Conservation (phyloP, 2,113 vertebrate species). For the Natator depressus region DNA sequence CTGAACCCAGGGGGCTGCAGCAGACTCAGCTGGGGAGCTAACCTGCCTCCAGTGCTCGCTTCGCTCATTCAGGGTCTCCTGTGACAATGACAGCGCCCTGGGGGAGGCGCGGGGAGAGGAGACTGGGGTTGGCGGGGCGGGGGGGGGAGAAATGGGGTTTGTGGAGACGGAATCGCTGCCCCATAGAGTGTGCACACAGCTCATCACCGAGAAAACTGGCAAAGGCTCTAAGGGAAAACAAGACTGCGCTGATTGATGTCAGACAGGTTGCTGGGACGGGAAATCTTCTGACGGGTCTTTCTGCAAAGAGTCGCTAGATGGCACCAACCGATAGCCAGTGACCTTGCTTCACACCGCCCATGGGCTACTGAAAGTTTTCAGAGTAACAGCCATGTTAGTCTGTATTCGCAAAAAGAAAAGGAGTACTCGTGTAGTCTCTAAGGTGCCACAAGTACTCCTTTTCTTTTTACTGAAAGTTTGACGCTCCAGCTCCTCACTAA, state of each 20-base stretch:
- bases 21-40: too few relatives aligned
- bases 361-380: fast-evolving
- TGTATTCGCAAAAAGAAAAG: too few relatives aligned
- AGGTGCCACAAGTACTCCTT: too few relatives aligned
- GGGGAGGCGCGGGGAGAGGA: background rate
- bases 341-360: background rate
- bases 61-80: too few relatives aligned
- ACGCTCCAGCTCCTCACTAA: too few relatives aligned
- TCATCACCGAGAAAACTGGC: background rate
- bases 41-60: too few relatives aligned
- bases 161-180: background rate
- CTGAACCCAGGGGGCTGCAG: too few relatives aligned
- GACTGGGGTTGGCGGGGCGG: background rate
- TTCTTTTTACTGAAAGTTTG: background rate
- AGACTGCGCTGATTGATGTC: background rate
- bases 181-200: background rate
- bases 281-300: background rate
- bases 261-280: background rate
- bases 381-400: too few relatives aligned
- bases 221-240: background rate
- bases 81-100: too few relatives aligned
- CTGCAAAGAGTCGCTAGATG: constrained; percentile 56
- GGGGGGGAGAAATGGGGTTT: background rate
- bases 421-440: too few relatives aligned
- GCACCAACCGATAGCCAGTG: constrained; percentile 46